A percentile compares a stretch with the other conserved stretches of the same genome.
These are phyloP conservation scores for Caenorhabditis sp. DNA, from an alignment of 2,888 invertebrate species.

Conservation along the genomic window DNA sequence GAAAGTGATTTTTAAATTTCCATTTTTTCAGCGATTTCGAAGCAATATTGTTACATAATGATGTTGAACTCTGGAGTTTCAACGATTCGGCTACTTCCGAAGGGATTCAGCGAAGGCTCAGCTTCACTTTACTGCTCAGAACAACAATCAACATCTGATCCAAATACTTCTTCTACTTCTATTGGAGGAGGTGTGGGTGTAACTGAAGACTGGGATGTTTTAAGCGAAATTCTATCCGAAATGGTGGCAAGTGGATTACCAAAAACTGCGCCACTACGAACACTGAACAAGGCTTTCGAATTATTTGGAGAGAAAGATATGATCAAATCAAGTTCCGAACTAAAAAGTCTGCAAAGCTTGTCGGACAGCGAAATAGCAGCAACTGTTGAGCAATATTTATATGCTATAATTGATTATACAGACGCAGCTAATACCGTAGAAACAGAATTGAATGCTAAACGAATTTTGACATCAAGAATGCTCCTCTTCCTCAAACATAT, in stretches of 20 bases:
- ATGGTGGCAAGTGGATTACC: conserved; percentile 34
- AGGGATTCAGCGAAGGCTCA: conserved; percentile 17
- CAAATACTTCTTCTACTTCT: conserved; percentile 1
- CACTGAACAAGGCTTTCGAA: conserved; percentile 22
- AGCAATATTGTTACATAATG: conserved; percentile 29
- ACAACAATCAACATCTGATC: background rate
- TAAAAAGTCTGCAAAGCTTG: conserved; percentile 11
- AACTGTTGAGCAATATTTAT: conserved; percentile 18
- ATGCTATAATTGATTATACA: conserved; percentile 35
- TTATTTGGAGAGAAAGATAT: conserved; percentile 36
- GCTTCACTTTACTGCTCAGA: conserved; percentile 2
- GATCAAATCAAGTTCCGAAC: conserved; percentile 8
- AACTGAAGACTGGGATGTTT: conserved; percentile 22
- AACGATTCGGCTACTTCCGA: conserved; percentile 25
- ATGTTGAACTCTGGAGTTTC: conserved; percentile 24
- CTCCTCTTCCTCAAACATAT: conserved; percentile 33
- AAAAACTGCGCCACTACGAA: conserved; percentile 10
- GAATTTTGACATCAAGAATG: conserved; percentile 25
- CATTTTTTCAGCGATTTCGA: conserved; percentile 2
- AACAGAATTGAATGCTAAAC: conserved; percentile 37
- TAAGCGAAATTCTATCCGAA: conserved; percentile 34
- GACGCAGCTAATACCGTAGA: conserved; percentile 32
- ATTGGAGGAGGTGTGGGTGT: background rate
- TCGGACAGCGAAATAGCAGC: conserved; percentile 19
- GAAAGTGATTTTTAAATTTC: background rate